Evolutionary conservation across 2,797 vertebrate genomes (phyloP).

Genomic region (Cyprinella venusta): DNA sequence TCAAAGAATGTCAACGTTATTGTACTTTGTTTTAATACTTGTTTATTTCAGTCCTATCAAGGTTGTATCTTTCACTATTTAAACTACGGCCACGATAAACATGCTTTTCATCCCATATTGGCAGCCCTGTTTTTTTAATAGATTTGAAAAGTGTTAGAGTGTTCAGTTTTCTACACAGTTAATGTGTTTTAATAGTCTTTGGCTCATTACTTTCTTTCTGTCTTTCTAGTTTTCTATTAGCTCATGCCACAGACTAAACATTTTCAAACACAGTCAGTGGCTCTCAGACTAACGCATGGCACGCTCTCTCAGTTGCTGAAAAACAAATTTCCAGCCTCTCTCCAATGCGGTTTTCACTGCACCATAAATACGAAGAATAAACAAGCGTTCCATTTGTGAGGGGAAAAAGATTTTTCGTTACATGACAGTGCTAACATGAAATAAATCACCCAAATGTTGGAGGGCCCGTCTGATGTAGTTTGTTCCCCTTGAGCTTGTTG

Average conservation of each 20-base stretch:
- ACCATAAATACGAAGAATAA: conserved; percentile 55
- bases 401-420: conserved; percentile 35
- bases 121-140: conserved; percentile 25
- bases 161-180: conserved; percentile 37
- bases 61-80: conserved; percentile 41
- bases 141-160: conserved; percentile 24
- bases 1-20: conserved; percentile 13
- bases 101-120: conserved; percentile 25
- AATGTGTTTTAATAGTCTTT: conserved; percentile 50
- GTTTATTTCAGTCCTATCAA: conserved; percentile 32
- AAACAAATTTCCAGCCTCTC: conserved; percentile 51
- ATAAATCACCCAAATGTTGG: conserved; percentile 44
- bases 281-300: conserved; percentile 49
- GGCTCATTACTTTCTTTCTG: conserved; percentile 50
- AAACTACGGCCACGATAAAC: conserved; percentile 19
- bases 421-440: conserved; percentile 33
- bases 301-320: conserved; percentile 34
- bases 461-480: conserved; percentile 66
- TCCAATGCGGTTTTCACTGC: conserved; percentile 48
- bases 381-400: conserved; percentile 49
- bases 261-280: conserved; percentile 53
- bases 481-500: conserved; percentile 63
- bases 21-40: conserved; percentile 29
- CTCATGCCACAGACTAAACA: conserved; percentile 54
- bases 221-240: conserved; percentile 59